These are phyloP conservation scores for Idris sp. DNA, from an alignment of 1,140 invertebrate species.

Conservation along the genomic window DNA sequence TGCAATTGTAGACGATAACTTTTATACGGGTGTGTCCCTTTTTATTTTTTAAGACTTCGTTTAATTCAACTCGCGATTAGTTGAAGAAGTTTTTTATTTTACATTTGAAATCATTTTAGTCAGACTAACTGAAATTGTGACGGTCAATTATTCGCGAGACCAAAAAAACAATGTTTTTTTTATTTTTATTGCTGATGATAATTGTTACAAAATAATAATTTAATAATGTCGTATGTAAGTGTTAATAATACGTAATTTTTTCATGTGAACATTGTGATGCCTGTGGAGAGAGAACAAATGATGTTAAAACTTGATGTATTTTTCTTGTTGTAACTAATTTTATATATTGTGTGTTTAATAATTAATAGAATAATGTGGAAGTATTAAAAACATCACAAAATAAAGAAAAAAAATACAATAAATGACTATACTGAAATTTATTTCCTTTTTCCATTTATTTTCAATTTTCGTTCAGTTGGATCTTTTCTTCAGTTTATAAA, in stretches of 20 bases:
- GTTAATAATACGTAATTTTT: slow-evolving; percentile 9
- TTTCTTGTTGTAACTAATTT: slow-evolving; percentile 27
- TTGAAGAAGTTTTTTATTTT: slow-evolving; percentile 6
- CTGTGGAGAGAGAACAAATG: slow-evolving; percentile 8
- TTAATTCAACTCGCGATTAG: slow-evolving; percentile 16
- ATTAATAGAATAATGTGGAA: slow-evolving; percentile 32
- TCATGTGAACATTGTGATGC: slow-evolving; percentile 21
- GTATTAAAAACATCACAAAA: slow-evolving; percentile 33
- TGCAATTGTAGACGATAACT: slow-evolving; percentile 30
- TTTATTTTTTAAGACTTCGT: slow-evolving; percentile 26
- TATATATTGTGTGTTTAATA: slow-evolving; percentile 23
- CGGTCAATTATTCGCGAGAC: neutral
- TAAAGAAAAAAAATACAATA: too few relatives aligned
- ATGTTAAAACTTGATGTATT: slow-evolving; percentile 22
- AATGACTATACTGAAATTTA: too few relatives aligned
- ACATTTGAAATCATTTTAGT: neutral
- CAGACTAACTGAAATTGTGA: neutral
- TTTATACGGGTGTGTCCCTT: slow-evolving; percentile 29
- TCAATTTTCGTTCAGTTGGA: too few relatives aligned
- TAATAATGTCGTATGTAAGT: slow-evolving; percentile 19
- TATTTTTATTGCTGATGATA: slow-evolving; percentile 8
- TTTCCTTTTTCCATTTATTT: too few relatives aligned
- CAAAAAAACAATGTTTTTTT: slow-evolving; percentile 3
- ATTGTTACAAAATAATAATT: slow-evolving; percentile 16
- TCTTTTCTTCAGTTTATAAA: too few relatives aligned